Conservation (phyloP, 2,113 vertebrate species). For the Bubalus kerabau region DNA sequence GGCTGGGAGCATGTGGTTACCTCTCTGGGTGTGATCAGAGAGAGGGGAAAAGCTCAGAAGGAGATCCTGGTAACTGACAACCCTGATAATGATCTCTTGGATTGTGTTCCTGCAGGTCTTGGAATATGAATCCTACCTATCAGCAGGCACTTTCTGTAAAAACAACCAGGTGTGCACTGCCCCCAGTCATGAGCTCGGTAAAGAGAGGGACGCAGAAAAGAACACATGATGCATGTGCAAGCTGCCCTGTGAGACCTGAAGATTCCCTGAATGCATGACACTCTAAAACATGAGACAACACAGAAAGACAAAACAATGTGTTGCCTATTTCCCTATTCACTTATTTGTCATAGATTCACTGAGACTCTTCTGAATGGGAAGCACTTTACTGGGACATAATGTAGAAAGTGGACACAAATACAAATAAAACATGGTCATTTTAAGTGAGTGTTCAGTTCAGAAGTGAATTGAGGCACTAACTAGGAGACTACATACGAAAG, state of each 20-base stretch:
- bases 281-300: no score
- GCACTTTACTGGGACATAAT: background rate
- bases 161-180: background rate
- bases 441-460: background rate
- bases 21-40: background rate
- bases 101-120: background rate
- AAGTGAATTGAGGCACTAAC: background rate
- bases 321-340: background rate
- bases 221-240: accelerated
- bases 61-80: background rate
- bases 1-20: accelerated
- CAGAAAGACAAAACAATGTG: background rate
- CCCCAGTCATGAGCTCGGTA: background rate
- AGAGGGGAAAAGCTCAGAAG: background rate
- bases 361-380: background rate
- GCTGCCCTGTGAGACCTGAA: background rate
- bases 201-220: background rate
- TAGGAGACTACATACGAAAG: background rate
- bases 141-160: background rate
- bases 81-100: background rate
- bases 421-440: background rate
- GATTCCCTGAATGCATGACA: background rate
- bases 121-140: background rate
- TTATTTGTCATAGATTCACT: background rate
- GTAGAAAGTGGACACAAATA: background rate